phyloP scores from a whole-genome alignment of 2,888 invertebrate species.

The Phortica okadai region DNA sequence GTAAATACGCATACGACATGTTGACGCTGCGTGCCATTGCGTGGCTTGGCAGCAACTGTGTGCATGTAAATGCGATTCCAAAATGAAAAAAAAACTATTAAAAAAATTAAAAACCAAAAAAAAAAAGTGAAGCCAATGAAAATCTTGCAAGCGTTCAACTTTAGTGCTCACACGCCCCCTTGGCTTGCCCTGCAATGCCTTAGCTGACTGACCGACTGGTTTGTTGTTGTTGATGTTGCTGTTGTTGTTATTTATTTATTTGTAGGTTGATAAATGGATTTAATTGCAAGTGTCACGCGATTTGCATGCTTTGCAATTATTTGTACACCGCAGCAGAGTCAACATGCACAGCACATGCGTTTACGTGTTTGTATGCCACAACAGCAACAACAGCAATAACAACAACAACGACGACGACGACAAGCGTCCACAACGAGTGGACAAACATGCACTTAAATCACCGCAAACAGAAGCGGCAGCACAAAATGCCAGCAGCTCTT shows the following conservation, averaged over 20 bases:
- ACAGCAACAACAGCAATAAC: neutral
- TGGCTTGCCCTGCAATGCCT: neutral
- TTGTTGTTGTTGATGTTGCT: slow-evolving; percentile 35
- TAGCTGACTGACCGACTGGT: neutral
- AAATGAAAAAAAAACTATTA: neutral
- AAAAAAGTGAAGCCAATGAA: neutral
- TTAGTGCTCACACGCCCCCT: neutral
- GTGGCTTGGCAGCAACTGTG: neutral
- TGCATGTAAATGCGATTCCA: neutral
- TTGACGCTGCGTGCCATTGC: neutral
- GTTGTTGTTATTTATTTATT: slow-evolving; percentile 47
- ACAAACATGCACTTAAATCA: slow-evolving; percentile 34
- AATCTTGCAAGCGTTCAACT: neutral
- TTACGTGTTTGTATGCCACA: slow-evolving; percentile 32
- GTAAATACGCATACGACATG: slow-evolving; percentile 26
- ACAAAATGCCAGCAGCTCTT: neutral
- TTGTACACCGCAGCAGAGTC: slow-evolving; percentile 17
- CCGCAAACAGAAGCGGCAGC: slow-evolving; percentile 14
- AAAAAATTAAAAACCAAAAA: slow-evolving; percentile 4
- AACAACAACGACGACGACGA: neutral
- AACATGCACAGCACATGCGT: slow-evolving; percentile 8
- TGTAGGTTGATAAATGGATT: slow-evolving; percentile 55
- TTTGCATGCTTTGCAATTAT: slow-evolving; percentile 55
- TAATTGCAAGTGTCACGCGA: slow-evolving; percentile 58
- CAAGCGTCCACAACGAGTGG: slow-evolving; percentile 15